These are phyloP conservation scores for Catharus bicknelli DNA, from an alignment of 2,113 vertebrate species.

Conservation along the genomic window DNA sequence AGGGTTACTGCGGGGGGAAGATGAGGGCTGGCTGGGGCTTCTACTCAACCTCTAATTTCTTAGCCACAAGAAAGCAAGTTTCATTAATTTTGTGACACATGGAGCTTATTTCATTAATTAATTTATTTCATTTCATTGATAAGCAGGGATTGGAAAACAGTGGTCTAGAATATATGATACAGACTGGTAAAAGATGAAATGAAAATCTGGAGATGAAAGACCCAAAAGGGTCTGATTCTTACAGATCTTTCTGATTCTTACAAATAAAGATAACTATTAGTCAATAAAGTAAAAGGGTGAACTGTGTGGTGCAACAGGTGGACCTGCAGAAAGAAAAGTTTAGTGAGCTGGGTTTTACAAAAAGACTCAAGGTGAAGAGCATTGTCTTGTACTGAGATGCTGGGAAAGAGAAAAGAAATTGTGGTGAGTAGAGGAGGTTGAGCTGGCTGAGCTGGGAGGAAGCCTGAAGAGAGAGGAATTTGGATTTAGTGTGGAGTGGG, in stretches of 20 bases:
- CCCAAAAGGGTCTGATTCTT: neutral
- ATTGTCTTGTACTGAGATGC: neutral
- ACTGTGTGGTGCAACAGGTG: too few relatives aligned
- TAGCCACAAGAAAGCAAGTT: neutral
- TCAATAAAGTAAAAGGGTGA: neutral
- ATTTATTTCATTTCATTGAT: neutral
- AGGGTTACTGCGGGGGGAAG: neutral
- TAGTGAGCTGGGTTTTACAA: neutral
- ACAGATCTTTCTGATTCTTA: neutral
- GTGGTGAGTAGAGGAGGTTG: neutral
- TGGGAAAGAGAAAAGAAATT: neutral
- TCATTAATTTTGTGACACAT: neutral
- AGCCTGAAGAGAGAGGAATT: neutral
- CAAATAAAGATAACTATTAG: neutral
- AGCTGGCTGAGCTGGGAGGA: neutral
- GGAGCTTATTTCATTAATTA: neutral
- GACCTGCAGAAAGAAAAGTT: neutral
- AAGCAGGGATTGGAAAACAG: neutral
- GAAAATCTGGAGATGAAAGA: neutral
- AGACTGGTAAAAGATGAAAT: neutral
- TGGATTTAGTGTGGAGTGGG: neutral
- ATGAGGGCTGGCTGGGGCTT: neutral
- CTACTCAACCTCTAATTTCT: neutral
- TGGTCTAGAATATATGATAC: neutral
- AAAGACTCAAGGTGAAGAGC: neutral